These are phyloP conservation scores for Onychostruthus taczanowskii DNA, from an alignment of 2,113 vertebrate genomes.

Conservation along the genomic window DNA sequence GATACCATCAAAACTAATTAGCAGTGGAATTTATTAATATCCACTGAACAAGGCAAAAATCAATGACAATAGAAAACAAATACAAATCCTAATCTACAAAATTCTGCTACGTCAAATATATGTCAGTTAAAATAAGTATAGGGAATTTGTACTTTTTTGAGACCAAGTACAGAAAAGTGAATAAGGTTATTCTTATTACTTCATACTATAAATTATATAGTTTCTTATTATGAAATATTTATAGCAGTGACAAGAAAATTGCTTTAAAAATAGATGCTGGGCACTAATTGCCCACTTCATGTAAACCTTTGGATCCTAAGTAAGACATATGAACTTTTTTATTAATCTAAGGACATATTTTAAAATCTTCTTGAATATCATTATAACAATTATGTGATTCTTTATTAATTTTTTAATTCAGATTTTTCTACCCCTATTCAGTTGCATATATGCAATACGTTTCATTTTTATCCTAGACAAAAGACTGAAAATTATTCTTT, in stretches of 20 bases:
- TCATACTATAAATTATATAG: not conserved
- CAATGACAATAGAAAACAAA: not conserved
- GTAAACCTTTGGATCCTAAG: not conserved
- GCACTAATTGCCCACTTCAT: not conserved
- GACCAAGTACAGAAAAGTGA: not conserved
- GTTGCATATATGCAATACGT: not conserved
- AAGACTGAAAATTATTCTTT: not conserved
- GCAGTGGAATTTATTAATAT: not conserved
- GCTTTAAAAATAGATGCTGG: not conserved
- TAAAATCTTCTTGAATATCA: not conserved
- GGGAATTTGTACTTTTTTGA: not conserved
- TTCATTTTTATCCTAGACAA: not conserved
- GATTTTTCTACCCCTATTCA: not conserved
- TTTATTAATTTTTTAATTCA: not conserved
- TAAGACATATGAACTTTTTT: not conserved
- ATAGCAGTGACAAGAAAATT: not conserved
- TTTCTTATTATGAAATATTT: not conserved
- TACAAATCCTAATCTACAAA: not conserved
- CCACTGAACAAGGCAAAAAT: not conserved
- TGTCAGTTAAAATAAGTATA: not conserved
- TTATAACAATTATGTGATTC: not conserved
- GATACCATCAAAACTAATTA: not conserved
- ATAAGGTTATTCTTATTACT: not conserved
- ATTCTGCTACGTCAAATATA: not conserved
- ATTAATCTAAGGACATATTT: not conserved